These are phyloP conservation scores for Enteromius treurensis DNA, from an alignment of 2,797 vertebrate genomes.

Conservation along the genomic window DNA sequence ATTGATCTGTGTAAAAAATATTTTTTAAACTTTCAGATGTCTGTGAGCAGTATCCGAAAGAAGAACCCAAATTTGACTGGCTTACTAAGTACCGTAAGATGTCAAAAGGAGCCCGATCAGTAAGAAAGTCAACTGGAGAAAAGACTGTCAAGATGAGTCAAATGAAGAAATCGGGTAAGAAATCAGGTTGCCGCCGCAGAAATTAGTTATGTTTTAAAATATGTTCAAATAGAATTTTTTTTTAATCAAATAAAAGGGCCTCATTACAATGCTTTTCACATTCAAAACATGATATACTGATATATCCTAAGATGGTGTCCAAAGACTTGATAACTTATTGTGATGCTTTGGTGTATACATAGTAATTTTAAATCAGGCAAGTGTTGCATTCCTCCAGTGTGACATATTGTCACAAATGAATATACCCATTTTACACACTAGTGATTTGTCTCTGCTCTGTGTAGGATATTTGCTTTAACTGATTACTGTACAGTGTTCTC, in stretches of 20 bases:
- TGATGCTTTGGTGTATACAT: not conserved
- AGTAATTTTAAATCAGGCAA: slow-evolving; percentile 69
- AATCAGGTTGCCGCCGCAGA: not conserved
- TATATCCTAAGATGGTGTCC: not conserved
- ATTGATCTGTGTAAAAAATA: no score
- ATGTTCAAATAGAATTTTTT: not conserved
- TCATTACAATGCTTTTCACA: not conserved
- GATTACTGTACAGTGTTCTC: not conserved
- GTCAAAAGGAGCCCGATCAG: slow-evolving; percentile 53
- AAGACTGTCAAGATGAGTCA: slow-evolving; percentile 64
- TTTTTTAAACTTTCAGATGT: slow-evolving; percentile 69
- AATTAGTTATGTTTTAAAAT: not conserved
- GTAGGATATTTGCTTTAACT: slow-evolving; percentile 35
- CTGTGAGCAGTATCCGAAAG: slow-evolving; percentile 71
- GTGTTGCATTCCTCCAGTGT: slow-evolving; percentile 26
- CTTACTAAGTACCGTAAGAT: slow-evolving; percentile 74
- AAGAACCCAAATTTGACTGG: slow-evolving; percentile 79
- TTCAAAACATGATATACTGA: not conserved
- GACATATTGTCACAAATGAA: not conserved
- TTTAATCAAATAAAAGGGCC: not conserved
- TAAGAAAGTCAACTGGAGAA: slow-evolving; percentile 61
- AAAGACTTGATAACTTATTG: not conserved
- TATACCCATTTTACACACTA: not conserved
- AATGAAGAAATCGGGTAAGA: slow-evolving; percentile 73
- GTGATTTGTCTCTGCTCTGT: slow-evolving; percentile 33